These are phyloP conservation scores for Macrosiphum euphorbiae DNA, from an alignment of 2,888 invertebrate genomes.

Conservation along the genomic window DNA sequence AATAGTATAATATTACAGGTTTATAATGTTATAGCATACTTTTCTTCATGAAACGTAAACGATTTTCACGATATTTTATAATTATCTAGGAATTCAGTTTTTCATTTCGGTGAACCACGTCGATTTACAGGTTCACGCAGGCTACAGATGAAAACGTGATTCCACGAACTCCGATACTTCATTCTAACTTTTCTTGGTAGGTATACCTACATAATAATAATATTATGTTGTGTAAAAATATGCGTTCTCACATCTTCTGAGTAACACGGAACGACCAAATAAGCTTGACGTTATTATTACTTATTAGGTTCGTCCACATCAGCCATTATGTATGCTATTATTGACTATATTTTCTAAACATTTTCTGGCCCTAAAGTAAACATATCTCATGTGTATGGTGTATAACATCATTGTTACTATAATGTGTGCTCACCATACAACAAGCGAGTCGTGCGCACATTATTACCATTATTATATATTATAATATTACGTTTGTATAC, in stretches of 20 bases:
- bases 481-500: slow-evolving; percentile 1
- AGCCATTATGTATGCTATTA: neutral
- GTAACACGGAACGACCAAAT: neutral
- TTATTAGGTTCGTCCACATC: neutral
- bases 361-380: neutral
- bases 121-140: neutral
- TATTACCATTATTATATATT: slow-evolving; percentile 1
- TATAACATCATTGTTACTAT: neutral
- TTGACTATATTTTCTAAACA: neutral
- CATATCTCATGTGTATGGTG: neutral
- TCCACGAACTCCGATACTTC: neutral
- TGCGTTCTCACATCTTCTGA: neutral
- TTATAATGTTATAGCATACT: neutral
- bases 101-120: neutral
- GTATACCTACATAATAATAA: neutral
- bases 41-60: neutral
- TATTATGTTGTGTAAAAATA: neutral
- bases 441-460: neutral
- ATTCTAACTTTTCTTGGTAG: neutral
- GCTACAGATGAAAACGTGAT: neutral
- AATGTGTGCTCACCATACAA: neutral
- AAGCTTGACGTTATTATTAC: neutral
- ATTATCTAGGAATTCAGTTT: neutral
- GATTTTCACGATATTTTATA: neutral
- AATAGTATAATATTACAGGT: neutral